Percentiles rank a stretch among this genome's conserved stretches.
phyloP scores from a whole-genome alignment of 2,888 invertebrate genomes.

The Chaetoderma sp. region DNA sequence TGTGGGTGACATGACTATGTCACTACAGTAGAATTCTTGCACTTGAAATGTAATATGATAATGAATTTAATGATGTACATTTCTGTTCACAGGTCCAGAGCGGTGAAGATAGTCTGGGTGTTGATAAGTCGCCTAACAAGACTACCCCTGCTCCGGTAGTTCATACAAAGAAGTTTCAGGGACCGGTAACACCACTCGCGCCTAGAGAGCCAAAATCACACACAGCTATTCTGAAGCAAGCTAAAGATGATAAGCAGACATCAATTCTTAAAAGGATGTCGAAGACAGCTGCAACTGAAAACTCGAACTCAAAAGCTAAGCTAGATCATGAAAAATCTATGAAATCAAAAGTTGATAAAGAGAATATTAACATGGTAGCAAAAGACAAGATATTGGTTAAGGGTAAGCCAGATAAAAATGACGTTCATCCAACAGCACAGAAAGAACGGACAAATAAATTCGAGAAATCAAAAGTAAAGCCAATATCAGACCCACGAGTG shows the following conservation, averaged over 20 bases:
- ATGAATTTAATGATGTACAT: too few species aligned
- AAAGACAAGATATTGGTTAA: slow-evolving; percentile 37
- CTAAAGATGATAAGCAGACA: slow-evolving; percentile 1
- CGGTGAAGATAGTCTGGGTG: slow-evolving; percentile 30
- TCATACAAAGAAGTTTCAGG: slow-evolving; percentile 40
- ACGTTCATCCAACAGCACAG: too few species aligned
- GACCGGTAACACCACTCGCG: slow-evolving; percentile 42
- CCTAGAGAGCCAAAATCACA: slow-evolving; percentile 42
- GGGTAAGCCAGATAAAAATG: too few species aligned
- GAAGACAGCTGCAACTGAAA: too few species aligned
- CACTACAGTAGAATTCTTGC: too few species aligned
- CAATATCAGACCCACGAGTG: too few species aligned
- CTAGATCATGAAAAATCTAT: neutral
- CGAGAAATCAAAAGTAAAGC: too few species aligned
- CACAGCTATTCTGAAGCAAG: slow-evolving; percentile 6
- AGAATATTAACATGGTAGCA: slow-evolving; percentile 21
- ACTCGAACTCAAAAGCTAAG: neutral
- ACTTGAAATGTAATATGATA: too few species aligned
- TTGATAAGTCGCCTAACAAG: too few species aligned
- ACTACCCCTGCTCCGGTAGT: slow-evolving; percentile 43
- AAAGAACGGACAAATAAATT: too few species aligned
- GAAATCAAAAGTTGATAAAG: neutral
- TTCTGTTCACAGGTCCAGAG: slow-evolving; percentile 16
- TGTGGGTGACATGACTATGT: too few species aligned
- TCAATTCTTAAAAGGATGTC: too few species aligned